Conservation (phyloP, 2,888 invertebrate genomes). For the Leptothorax acervorum region DNA sequence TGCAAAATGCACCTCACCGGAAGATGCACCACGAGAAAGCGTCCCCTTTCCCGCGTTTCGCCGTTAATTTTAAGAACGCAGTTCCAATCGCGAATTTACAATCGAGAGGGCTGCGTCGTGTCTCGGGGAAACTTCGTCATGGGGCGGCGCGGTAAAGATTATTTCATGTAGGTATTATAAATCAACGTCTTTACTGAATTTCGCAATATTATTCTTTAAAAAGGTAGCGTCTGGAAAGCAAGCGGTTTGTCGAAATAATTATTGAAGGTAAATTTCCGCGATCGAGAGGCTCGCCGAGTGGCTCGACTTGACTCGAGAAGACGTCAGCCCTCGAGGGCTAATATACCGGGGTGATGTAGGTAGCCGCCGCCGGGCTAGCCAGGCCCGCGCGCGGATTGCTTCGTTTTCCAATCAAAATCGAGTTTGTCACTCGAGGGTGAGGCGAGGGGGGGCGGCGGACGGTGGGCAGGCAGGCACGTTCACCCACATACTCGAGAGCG, state of each 20-base stretch:
- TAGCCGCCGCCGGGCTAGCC: background rate
- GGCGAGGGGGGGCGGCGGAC: constrained; percentile 43
- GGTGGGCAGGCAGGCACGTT: constrained; percentile 43
- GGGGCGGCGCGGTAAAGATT: background rate
- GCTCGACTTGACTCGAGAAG: constrained; percentile 36
- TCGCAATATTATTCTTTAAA: background rate
- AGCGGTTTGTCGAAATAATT: background rate
- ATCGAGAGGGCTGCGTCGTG: no score
- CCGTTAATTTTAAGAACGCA: constrained; percentile 22
- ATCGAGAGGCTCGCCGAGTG: constrained; percentile 21
- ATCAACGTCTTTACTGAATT: background rate
- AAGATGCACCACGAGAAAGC: constrained; percentile 7
- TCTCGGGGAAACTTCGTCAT: no score
- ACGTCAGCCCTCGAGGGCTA: constrained; percentile 8
- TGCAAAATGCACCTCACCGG: constrained; percentile 43
- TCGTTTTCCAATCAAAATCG: constrained; percentile 76
- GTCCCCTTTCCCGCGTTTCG: background rate
- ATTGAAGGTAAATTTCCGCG: constrained; percentile 8
- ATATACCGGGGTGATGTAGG: constrained; percentile 41
- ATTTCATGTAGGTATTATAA: background rate
- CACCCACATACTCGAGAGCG: constrained; percentile 60
- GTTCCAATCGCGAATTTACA: background rate
- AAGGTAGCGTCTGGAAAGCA: background rate
- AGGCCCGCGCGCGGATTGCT: constrained; percentile 30
- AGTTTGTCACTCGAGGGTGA: constrained; percentile 74